Evolutionary conservation across 2,113 vertebrate genomes (phyloP), one percentile per base, ranked within the genome.

Genomic region (Paramisgurnus dabryanus): DNA sequence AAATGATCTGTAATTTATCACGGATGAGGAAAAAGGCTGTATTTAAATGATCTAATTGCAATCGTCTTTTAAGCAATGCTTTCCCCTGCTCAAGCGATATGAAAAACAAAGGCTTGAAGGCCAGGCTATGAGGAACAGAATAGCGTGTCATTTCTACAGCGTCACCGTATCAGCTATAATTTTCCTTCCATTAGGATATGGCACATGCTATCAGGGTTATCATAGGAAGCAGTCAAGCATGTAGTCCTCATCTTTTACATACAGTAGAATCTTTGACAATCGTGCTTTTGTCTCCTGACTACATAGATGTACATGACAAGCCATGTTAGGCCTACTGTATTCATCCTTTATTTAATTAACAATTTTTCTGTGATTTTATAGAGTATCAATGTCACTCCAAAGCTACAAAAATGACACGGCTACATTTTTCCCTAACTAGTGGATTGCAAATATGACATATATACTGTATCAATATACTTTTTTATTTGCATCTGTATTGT

Each of bases 161-260:
- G 82, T 84, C 72, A 9, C 4, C 79, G 79, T 39, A 86, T 85
- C 78, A 73, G 85, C 70, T 87, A 88, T 89, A 82, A 85, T 87
- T 86, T 89, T 73, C 82, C 58, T 67, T 87, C 84, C 85, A 88
- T 89, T 89, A 86, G 83, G 78, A 74, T 64, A 77, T 27, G 45
- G 47, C 82, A 82, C 63, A 79, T 70, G 84, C 83, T 82, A 85
- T 80, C 69, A 82, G 79, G n/a, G 84, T 89, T 86, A 87, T 87
- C 83, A 88, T 83, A 87, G 83, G 41, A 41, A 53, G 87, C 68
- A 77, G 69, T 80, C 80, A 84, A 72, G 50, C 87, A 65, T 78
- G 82, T 65, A 53, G 50, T 87, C 78, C 71, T 11, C 12, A 4
- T 53, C 64, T 47, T 43, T 66, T 50, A 55, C 34, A 80, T 73